A percentile compares a stretch with the other conserved stretches of the same genome.
phyloP scores from a whole-genome alignment of 2,113 vertebrate genomes.

The Gobiocypris rarus region DNA sequence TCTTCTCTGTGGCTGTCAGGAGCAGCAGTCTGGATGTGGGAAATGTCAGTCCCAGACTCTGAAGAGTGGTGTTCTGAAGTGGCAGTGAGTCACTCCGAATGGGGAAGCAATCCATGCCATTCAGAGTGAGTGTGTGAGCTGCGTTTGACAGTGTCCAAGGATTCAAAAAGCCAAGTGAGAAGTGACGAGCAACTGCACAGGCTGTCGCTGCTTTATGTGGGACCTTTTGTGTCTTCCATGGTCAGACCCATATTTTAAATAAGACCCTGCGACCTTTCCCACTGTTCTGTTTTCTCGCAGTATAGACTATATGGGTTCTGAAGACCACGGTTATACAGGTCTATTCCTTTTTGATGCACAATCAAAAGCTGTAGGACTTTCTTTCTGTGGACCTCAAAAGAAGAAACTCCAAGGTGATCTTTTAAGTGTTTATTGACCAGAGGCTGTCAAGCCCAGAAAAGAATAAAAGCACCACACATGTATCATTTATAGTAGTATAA shows the following conservation, averaged over 20 bases:
- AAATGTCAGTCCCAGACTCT: constrained; percentile 32
- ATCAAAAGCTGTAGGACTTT: background rate
- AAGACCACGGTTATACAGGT: background rate
- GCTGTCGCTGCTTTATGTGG: background rate
- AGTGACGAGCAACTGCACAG: constrained; percentile 2
- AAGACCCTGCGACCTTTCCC: background rate
- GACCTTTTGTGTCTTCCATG: background rate
- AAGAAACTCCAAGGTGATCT: background rate
- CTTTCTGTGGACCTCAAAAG: background rate
- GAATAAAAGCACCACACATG: background rate
- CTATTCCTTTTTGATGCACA: background rate
- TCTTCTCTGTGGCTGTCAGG: constrained; percentile 27
- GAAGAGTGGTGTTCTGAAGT: constrained; percentile 13
- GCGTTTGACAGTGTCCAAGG: background rate
- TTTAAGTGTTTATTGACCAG: background rate
- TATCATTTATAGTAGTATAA: background rate
- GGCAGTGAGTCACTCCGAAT: constrained; percentile 36
- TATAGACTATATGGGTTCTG: background rate
- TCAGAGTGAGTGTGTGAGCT: constrained; percentile 3
- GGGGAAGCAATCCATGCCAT: background rate
- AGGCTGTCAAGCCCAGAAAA: background rate
- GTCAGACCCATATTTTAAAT: constrained; percentile 4
- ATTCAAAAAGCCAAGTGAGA: background rate
- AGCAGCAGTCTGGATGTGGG: constrained; percentile 31
- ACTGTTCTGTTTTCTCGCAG: background rate